Base-by-base conservation (phyloP, 2,888 invertebrate species). In the Leptinotarsa juncta region DNA sequence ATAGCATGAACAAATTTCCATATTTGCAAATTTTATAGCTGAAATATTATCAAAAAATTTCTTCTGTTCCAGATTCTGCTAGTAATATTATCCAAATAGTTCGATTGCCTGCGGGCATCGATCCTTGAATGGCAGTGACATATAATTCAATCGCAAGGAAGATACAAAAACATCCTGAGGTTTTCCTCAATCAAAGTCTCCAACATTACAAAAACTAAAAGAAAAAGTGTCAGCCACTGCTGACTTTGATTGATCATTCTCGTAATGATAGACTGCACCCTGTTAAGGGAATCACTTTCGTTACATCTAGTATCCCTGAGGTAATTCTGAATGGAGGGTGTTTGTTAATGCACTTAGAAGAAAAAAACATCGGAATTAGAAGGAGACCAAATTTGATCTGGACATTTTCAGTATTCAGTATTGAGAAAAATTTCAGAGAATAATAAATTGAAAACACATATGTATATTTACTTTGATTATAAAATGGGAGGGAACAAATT, bases 221-320 rank as follows among this genome's bases (percentile, higher is more conserved):
- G 18, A 18, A 53, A 18, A 18, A 53, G 7, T 53, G 53, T 53
- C 53, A 18, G 18, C 53, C 53, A 53, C 10, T 18, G 18, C 10
- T 53, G 53, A 53, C 53, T 53, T 53, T 53, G 53, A 53, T 53
- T 53, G 53, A 53, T 53, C 18, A 53, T 53, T 53, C 18, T 7
- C 18, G 18, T 53, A 53, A 53, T 53, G 53, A 53, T 53, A 53
- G 53, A 53, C 53, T 53, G 18, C 53, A 53, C 53, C 53, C 53
- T 53, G 53, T 53, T 18, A 53, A 18, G 53, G 53, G 53, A 18
- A 18, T 53, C 53, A 53, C 53, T 53, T 53, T n/a, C 18, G 53
- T 18, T 20, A 53, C 53, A 53, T 18, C 53, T 18, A 53, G 18
- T 12, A 53, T 53, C 53, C 53, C 53, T 53, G 18, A 53, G 53